These are phyloP conservation scores for Carassius auratus DNA, from an alignment of 2,113 vertebrate genomes.

Conservation along the genomic window DNA sequence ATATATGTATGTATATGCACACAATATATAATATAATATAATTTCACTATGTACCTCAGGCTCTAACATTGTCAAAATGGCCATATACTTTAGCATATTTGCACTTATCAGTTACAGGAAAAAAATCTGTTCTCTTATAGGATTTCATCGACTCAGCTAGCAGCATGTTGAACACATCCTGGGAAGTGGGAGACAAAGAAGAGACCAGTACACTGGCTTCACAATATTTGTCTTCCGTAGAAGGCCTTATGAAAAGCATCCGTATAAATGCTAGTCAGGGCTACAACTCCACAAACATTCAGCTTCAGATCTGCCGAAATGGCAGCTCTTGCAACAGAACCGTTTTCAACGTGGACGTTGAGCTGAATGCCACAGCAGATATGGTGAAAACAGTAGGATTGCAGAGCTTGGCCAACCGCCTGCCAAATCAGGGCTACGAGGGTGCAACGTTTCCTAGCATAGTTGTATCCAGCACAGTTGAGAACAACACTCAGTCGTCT, in stretches of 20 bases:
- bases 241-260: constrained; percentile 78
- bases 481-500: not conserved
- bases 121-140: constrained; percentile 71
- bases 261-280: constrained; percentile 59
- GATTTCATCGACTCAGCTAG: constrained; percentile 74
- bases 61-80: not conserved
- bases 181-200: not conserved
- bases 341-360: constrained; percentile 59
- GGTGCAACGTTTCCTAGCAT: not conserved
- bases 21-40: no score
- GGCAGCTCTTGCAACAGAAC: constrained; percentile 38
- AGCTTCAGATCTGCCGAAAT: constrained; percentile 61
- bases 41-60: not conserved
- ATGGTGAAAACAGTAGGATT: constrained; percentile 73
- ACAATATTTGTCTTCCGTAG: constrained; percentile 77
- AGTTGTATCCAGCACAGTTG: constrained; percentile 76
- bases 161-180: constrained; percentile 68
- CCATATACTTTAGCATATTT: not conserved
- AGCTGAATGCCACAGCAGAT: constrained; percentile 32
- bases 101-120: not conserved
- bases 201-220: constrained; percentile 59
- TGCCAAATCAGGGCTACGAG: constrained; percentile 46
- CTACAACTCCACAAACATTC: constrained; percentile 56
- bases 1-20: no score
- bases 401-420: constrained; percentile 74